Base-by-base conservation (phyloP, 2,888 invertebrate species). In the Norana najaformis region DNA sequence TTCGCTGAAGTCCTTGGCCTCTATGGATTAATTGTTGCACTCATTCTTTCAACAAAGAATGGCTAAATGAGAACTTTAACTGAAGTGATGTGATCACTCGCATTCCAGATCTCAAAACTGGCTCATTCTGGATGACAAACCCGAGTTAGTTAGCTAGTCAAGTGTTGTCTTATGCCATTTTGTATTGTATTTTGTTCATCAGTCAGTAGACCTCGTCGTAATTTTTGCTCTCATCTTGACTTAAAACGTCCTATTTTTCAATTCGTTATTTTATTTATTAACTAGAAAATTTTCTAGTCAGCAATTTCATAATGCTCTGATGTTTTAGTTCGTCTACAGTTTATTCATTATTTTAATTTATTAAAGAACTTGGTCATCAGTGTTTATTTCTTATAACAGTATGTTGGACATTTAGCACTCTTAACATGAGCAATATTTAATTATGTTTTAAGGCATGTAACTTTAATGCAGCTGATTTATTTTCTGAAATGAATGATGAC, bases 1-100 rank as follows among this genome's bases (percentile, higher is more conserved):
- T 99, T 99, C 96, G 99, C 99, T 95, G 99, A 99, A 97, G 99
- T 99, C 95, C 97, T 99, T 96, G 99, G 99, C 97, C 97, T 99
- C 94, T 99, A 99, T 96, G 99, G 99, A 95, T 97, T 99, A 95
- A 99, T 99, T 96, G 99, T 99, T 94, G 99, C 99, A 96, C 98
- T 99, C 96, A 99, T 98, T 96, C 96, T 99, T 94, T 98, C 98
- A 96, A 97, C 98, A 96, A 98, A 97, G 88, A 82, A 39, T 16
- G 90, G 88, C 37, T 90, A 38, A 82, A 20, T 20, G 13, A 34
- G 35, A 37, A 69, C 69, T n/a, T 69, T 1, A 69, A n/a, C 30
- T 69, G 69, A 30, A 30, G 30, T 69, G 69, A 69, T n/a, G n/a
- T n/a, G 30, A n/a, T 13, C n/a, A 13, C 30, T 69, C 69, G 30